Percentiles rank a stretch among this genome's conserved stretches.
Conservation (phyloP, 2,888 invertebrate species). For the Drosophila incognita region DNA sequence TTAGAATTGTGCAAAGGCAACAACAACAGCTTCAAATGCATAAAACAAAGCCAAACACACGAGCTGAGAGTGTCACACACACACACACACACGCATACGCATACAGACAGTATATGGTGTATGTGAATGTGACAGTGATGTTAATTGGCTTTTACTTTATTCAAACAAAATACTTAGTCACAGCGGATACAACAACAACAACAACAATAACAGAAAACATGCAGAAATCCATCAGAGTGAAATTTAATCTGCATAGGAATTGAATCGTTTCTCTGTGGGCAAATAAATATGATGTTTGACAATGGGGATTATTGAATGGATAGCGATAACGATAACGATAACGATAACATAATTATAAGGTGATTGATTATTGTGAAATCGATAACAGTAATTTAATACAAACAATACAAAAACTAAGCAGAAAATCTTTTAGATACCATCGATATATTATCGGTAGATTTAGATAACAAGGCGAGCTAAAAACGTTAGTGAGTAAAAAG, state of each 20-base stretch:
- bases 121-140: constrained; percentile 77
- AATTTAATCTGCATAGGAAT: constrained; percentile 62
- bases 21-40: constrained; percentile 53
- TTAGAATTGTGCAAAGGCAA: constrained; percentile 1
- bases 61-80: constrained; percentile 31
- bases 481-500: not conserved
- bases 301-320: not conserved
- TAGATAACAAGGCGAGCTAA: not conserved
- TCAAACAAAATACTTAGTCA: constrained; percentile 71
- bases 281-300: not conserved
- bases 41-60: constrained; percentile 53
- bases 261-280: constrained; percentile 4
- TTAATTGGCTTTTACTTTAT: constrained; percentile 80
- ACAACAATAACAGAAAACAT: constrained; percentile 12
- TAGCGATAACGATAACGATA: not conserved
- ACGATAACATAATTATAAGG: not conserved
- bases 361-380: not conserved
- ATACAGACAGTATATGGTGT: constrained; percentile 15
- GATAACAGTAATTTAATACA: not conserved
- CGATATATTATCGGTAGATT: not conserved
- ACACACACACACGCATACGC: constrained; percentile 9
- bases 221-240: constrained; percentile 64
- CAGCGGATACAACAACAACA: constrained; percentile 38
- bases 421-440: not conserved
- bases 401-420: not conserved